Base-by-base conservation (phyloP, 2,888 invertebrate species). In the Hemicrepidius hirtus region DNA sequence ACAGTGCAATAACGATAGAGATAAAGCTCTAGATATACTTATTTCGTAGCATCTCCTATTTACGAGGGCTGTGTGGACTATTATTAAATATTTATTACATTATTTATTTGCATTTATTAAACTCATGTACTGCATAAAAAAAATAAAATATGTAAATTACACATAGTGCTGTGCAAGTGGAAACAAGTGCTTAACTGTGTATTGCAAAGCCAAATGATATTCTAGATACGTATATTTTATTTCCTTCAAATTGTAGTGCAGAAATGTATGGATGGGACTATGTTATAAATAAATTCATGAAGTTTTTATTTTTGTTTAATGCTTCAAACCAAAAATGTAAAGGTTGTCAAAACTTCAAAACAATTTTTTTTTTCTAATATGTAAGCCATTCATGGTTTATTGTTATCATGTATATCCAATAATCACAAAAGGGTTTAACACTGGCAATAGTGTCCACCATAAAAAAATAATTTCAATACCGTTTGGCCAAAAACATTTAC, bases 1-100 rank as follows among this genome's bases (percentile, higher is more conserved):
- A 37, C 92, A 92, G 82, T 93, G 92, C 83, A 90, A 94, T 86
- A 94, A 95, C 84, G 94, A 96, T 86, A 90, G 93, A 83, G 96
- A 96, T 84, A 94, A 93, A 87, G 96, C 96, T 50, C 88, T 97
- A 81, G 96, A 96, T 85, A 91, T 92, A 84, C 88, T 96, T 79
- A 93, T 95, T 82, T 91, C 93, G 83, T 95, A 94, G 88, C 84
- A 81, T 49, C 41, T 46, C 41, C 16, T 46, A 40, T 59, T 68
- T 41, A 64, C 28, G 10, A 63, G n/a, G 73, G 73, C 73, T 73
- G 70, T 73, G 70, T 49, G 20, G 59, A 62, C 57, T 71, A 55
- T 50, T 66, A 57, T 55, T 32, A 55, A 69, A 69, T 69, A 69
- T 69, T 63, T 69, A 69, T 66, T 71, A 50, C 55, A 69, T 63